phyloP scores from a whole-genome alignment of 1,140 invertebrate genomes.

The Trichonephila inaurata region DNA sequence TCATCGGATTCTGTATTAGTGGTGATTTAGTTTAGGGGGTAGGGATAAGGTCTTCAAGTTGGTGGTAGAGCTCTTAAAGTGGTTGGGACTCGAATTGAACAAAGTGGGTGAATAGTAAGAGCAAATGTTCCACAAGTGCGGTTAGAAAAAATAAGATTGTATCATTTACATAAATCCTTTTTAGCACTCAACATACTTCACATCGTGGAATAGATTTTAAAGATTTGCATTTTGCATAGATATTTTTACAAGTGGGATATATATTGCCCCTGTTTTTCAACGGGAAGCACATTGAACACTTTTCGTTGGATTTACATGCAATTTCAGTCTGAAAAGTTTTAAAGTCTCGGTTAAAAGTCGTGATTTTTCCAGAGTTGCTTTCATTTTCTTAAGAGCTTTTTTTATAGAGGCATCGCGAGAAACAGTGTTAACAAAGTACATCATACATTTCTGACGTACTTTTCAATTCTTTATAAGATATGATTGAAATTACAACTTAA shows the following conservation, averaged over 20 bases:
- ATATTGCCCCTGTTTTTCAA: not conserved
- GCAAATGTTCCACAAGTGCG: not conserved
- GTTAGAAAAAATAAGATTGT: not conserved
- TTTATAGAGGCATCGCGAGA: too few species aligned
- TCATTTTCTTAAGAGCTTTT: too few species aligned
- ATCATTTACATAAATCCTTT: slow-evolving; percentile 22
- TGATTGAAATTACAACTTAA: too few species aligned
- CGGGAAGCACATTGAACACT: not conserved
- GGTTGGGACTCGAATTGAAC: not conserved
- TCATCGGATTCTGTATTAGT: slow-evolving; percentile 38
- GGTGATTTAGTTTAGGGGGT: not conserved
- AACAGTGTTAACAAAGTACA: too few species aligned
- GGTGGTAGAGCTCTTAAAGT: not conserved
- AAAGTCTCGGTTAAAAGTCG: too few species aligned
- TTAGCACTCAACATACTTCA: not conserved
- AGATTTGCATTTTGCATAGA: not conserved
- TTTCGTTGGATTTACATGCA: not conserved
- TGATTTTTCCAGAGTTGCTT: too few species aligned
- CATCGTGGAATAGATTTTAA: not conserved
- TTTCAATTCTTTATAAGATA: too few species aligned
- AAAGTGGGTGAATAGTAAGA: not conserved
- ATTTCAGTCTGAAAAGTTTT: too few species aligned
- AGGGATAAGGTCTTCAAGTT: not conserved
- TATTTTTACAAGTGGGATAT: slow-evolving; percentile 17
- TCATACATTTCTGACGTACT: too few species aligned